Conservation (phyloP, 2,113 vertebrate genomes). For the Crocuta crocuta region DNA sequence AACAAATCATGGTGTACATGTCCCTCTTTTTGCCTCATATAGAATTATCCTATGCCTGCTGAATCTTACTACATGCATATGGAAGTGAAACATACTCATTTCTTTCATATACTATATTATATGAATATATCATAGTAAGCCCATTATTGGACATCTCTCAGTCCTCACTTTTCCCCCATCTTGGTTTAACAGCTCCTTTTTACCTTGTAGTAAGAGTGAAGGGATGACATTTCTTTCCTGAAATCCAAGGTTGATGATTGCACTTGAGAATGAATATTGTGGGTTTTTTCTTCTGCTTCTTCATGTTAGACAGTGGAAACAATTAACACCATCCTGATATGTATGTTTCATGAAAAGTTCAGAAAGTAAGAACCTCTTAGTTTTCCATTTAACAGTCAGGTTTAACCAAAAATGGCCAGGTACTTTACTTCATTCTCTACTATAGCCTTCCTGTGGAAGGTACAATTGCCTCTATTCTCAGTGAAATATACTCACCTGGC, state of each 20-base stretch:
- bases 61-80: not conserved
- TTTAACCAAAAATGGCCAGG: not conserved
- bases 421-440: fast-evolving
- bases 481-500: not conserved
- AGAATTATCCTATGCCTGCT: not conserved
- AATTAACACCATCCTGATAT: not conserved
- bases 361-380: not conserved
- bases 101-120: not conserved
- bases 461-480: not conserved
- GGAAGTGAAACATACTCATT: not conserved
- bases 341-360: not conserved
- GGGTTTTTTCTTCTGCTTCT: not conserved
- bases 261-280: not conserved
- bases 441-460: not conserved
- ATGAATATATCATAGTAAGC: not conserved
- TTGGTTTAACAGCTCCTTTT: not conserved
- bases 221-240: not conserved
- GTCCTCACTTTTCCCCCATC: not conserved
- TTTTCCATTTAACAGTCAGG: not conserved
- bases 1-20: not conserved
- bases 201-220: not conserved
- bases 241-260: not conserved
- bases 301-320: not conserved
- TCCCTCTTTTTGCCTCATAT: not conserved
- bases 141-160: not conserved